Conservation (phyloP, 2,888 invertebrate species). For the Chrysopilus asiliformis region DNA sequence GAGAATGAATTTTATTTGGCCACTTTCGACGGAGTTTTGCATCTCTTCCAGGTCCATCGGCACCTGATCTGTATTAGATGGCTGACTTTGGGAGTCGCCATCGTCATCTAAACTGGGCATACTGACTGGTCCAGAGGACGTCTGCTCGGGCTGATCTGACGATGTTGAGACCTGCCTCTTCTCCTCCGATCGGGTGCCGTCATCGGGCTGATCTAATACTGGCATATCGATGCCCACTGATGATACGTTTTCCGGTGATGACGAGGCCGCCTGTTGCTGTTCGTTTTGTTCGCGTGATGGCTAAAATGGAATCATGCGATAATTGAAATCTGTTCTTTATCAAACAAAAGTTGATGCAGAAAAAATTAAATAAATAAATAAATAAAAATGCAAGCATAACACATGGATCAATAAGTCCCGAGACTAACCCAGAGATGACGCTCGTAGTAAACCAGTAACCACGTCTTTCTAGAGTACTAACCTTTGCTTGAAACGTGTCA, state of each 20-base stretch:
- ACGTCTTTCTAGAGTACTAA: too few species aligned
- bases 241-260: constrained; percentile 20
- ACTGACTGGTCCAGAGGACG: constrained; percentile 27
- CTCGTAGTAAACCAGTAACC: too few species aligned
- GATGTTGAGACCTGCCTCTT: constrained; percentile 8
- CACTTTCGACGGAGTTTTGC: constrained; percentile 35
- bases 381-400: too few species aligned
- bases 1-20: constrained; percentile 36
- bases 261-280: constrained; percentile 13
- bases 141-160: constrained; percentile 11
- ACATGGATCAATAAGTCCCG: too few species aligned
- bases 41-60: constrained; percentile 36
- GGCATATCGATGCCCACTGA: constrained; percentile 37
- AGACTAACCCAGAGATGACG: too few species aligned
- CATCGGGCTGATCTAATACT: constrained; percentile 31
- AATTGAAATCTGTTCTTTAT: too few species aligned
- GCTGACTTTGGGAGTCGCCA: constrained; percentile 25
- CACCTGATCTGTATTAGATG: constrained; percentile 24
- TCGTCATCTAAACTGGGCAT: constrained; percentile 38
- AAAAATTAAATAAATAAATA: too few species aligned
- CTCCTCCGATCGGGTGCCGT: constrained; percentile 9
- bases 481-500: too few species aligned
- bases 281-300: too few species aligned
- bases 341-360: too few species aligned
- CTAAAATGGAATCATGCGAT: too few species aligned